Evolutionary conservation across 2,113 vertebrate species (phyloP), one percentile per base, ranked within the genome.

Genomic region (Salvelinus alpinus): DNA sequence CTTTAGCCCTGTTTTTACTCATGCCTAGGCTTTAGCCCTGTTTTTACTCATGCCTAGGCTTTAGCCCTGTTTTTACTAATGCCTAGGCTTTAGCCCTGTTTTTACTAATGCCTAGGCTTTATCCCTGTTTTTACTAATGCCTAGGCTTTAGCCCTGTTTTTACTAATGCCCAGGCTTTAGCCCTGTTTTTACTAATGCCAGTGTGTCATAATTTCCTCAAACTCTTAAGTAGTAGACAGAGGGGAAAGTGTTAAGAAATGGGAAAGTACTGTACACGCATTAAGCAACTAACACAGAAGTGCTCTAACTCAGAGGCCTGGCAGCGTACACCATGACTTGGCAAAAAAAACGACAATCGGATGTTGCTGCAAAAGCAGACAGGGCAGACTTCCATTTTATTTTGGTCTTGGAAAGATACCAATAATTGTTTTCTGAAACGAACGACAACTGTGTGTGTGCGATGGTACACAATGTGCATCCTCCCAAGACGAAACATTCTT

Each of bases 361-460:
- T 87, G 83, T 85, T 82, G 72, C 85, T 75, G 78, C 72, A 18
- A 44, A 84, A 18, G 79, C 83, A 78, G 83, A 84, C 86, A 71
- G 79, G 51, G 3, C 85, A 76, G 38, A 86, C 84, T 85, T 88
- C 76, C 77, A 86, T 79, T 89, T 88, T 88, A 86, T 88, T 85
- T 85, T 84, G 79, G 80, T 78, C 54, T 82, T 84, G 85, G 85
- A 88, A 60, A 1, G 68, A 78, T 68, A 79, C 84, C 38, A 44
- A 44, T 11, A 44, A 11, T 11, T 44, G 7, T 44, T 44, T 44
- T 38, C 9, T 38, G 7, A 38, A 38, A 38, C 67, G n/a, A 76
- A 82, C 27, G 78, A 51, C 78, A 77, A 69, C 27, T 70, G 76
- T 65, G 86, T 85, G 79, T 48, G 76, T 24, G 38, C 38, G 77